Conservation (phyloP, 1,140 invertebrate species). For the Harlomillsia oculata region DNA sequence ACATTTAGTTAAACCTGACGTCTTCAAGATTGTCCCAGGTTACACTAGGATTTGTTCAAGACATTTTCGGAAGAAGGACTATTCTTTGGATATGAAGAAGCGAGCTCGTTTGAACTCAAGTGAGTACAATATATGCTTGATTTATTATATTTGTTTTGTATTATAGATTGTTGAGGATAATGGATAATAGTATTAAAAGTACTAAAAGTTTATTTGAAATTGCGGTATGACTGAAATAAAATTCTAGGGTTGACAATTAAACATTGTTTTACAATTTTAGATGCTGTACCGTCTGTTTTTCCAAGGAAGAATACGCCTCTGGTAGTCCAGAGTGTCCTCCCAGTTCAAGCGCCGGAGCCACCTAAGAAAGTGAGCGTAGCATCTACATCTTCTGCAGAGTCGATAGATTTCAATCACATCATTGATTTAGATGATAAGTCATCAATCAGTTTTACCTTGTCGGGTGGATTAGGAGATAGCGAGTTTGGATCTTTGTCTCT, state of each 20-base stretch:
- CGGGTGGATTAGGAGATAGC: neutral
- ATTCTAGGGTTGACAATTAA: too few relatives aligned
- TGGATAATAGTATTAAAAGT: neutral
- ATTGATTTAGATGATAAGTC: too few relatives aligned
- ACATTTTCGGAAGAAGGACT: conserved; percentile 34
- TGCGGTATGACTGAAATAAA: neutral
- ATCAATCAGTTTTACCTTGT: neutral
- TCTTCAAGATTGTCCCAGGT: conserved; percentile 27
- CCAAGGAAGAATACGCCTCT: conserved; percentile 23
- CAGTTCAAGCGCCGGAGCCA: neutral
- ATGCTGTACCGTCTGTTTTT: conserved; percentile 33
- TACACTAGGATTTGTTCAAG: conserved; percentile 34
- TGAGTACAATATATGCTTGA: too few relatives aligned
- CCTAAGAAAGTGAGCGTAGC: neutral
- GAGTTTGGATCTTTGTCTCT: neutral
- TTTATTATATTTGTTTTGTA: neutral
- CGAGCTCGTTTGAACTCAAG: conserved; percentile 30
- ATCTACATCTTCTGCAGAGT: conserved; percentile 1
- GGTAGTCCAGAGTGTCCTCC: conserved; percentile 15
- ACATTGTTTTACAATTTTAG: conserved; percentile 12
- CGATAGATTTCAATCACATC: neutral
- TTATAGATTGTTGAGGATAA: neutral
- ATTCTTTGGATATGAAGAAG: conserved; percentile 33
- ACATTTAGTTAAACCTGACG: conserved; percentile 32
- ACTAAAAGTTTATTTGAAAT: neutral